Base-by-base conservation (phyloP, 37 sponge, comb jelly and placozoan genomes). In the Beroe forskalii region DNA sequence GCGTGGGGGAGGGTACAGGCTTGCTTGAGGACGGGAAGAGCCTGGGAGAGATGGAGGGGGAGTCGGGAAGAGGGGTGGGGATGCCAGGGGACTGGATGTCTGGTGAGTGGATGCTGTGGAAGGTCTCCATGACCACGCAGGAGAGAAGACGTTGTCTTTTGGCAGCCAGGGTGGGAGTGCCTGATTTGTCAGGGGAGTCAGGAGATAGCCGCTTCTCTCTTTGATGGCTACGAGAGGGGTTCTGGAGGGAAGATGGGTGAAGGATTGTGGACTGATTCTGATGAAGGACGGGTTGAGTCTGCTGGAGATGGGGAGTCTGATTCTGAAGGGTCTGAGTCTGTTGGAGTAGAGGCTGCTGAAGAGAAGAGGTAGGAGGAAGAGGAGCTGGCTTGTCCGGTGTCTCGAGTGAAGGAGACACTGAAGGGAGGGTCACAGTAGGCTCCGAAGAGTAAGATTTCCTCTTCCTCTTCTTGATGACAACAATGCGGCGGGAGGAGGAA, bases 81-180 rank as follows among this genome's bases (percentile, higher is more conserved):
- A 69, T 31, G 32, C 33, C 39, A 9, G 72, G 72, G 32, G 72
- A 69, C 37, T 69, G 72, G 72, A 69, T 69, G 39, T 69, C 32
- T 33, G 72, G 72, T 19, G 72, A 69, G 72, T 69, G 72, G 20
- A 69, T 32, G 35, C 37, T 33, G 38, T 69, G 72, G 72, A 69
- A 69, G 2, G 72, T 69, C 72, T 69, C 72, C 32, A 6, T 32
- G 27, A 69, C 4, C 2, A 37, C 28, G 38, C 39, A 69, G 36
- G 72, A 36, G 1, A 32, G 72, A 8, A 69, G 32, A 2, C 72
- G 72, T 14, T 23, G 25, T 64, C 72, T 1, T 36, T 35, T 69
- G 35, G 72, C 4, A 20, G 1, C 72, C 32, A 19, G 37, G 38
- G 4, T 27, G n/a, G 66, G 14, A n/a, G 66, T 23, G 25, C 9